Evolutionary conservation across 2,113 vertebrate genomes (phyloP), one percentile per base, ranked within the genome.

Genomic region (Chroicocephalus ridibundus): DNA sequence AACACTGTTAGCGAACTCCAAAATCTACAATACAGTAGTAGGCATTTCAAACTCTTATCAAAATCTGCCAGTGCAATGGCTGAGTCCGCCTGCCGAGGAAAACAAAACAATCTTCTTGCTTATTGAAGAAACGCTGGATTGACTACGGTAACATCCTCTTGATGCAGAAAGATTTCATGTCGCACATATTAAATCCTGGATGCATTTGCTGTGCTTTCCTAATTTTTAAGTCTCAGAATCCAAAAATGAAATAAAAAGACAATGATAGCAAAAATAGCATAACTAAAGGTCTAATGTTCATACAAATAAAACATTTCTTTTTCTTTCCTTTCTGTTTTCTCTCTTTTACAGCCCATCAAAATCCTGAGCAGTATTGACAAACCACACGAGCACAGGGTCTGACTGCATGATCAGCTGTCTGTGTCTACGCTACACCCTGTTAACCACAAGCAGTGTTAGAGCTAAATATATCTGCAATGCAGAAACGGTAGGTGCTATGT

Each of bases 401-500:
- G 85, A 86, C 96, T 98, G 98, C 97, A 97, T 96, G 98, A 98
- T 97, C 97, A 97, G 97, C 97, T 98, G 97, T 97, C 97, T 98
- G 97, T 98, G 96, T 97, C 97, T 84, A 98, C 89, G 97, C 97
- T 98, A 97, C 97, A 98, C 96, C 98, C 97, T 98, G 92, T 98
- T 98, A 98, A 98, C 98, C 98, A 98, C 97, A 98, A 95, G 97
- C 97, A 97, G 96, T 81, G 97, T 97, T 98, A 97, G 96, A 98
- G 98, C 98, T 98, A 98, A 98, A 98, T 98, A 98, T 98, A 98
- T 98, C 98, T 97, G 97, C 97, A 97, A 97, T 96, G 94, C 97
- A 96, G 97, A 98, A 94, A 94, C 34, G 44, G 97, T 97, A 98
- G 98, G 96, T 97, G 97, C 97, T 97, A 70, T 95, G 91, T 97